A percentile compares a stretch with the other conserved stretches of the same genome.
These are phyloP conservation scores for Pseudomyrmex sp. DNA, from an alignment of 1,140 invertebrate genomes.

Conservation along the genomic window DNA sequence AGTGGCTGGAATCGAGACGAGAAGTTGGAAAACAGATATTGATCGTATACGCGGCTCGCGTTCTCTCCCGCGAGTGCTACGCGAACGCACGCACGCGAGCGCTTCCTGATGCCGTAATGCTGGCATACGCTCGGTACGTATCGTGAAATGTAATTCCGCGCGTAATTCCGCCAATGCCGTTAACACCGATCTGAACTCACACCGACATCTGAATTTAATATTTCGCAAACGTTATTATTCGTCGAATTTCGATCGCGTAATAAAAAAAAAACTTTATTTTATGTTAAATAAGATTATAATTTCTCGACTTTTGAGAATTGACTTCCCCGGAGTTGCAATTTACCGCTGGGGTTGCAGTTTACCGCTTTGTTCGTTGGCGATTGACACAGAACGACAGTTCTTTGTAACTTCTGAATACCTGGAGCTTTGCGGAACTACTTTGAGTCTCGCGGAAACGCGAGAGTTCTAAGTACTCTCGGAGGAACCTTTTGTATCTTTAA, in stretches of 20 bases:
- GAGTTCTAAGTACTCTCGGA: neutral
- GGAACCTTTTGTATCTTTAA: neutral
- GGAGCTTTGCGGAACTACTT: constrained; percentile 1
- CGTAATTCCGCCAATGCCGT: constrained; percentile 15
- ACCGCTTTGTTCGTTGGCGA: neutral
- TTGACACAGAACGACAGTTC: constrained; percentile 18
- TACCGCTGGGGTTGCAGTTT: constrained; percentile 7
- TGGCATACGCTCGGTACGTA: constrained; percentile 2
- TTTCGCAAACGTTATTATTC: neutral
- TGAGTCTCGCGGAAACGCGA: neutral
- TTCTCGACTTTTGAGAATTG: neutral
- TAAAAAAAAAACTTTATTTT: neutral
- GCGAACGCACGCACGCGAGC: constrained; percentile 59
- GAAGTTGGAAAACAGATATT: constrained; percentile 74
- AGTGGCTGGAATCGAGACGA: constrained; percentile 69
- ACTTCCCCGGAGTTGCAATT: constrained; percentile 11
- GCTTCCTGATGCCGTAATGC: constrained; percentile 46
- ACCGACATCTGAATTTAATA: constrained; percentile 16
- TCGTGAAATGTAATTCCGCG: neutral
- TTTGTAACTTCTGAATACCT: constrained; percentile 12
- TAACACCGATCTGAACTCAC: constrained; percentile 1
- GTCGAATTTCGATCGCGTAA: neutral
- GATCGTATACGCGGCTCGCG: constrained; percentile 53
- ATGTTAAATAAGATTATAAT: constrained; percentile 23
- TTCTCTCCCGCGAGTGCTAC: constrained; percentile 58